Base-by-base conservation (phyloP, 1,140 invertebrate species). In the Diorhabda sublineata region DNA sequence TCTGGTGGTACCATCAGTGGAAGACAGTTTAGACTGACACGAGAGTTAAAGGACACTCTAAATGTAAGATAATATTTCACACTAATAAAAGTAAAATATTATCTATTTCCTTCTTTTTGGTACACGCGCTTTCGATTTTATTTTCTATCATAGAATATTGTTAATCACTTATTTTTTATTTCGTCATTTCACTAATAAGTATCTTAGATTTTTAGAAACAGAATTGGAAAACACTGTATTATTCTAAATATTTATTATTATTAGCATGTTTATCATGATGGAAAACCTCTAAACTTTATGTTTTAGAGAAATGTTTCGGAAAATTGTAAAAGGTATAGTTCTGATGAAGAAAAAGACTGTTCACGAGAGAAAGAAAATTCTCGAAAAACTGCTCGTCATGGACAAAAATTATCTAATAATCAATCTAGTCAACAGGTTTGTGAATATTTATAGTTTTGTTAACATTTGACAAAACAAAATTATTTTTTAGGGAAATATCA, bases 1-100 rank as follows among this genome's bases (percentile, higher is more conserved):
- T 88, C 89, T 8, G 90, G 90, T 5, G 92, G 91, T 8, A 93
- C 92, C 67, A 89, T 93, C 74, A 89, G 87, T 71, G 90, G 89
- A 70, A 75, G 75, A 66, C 75, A 74, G 4, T 42, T n/a, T 26
- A 58, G 11, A 6, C 8, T 61, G 9, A 11, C 58, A 2, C 7
- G 41, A 8, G 52, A 65, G 42, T 9, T 56, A 57, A 42, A 41
- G 42, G 64, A 62, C 9, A 62, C 26, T 26, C 26, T 26, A 26
- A 0, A 26, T 26, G 26, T 26, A 26, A 26, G 26, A 26, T 26
- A 26, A 26, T 26, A 26, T 26, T 26, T 26, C 26, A 26, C 26
- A 26, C 26, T 26, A 26, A 26, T 26, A 26, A 26, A 26, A 26
- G 26, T 26, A 1, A 26, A 26, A 26, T 26, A 26, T 26, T 26